A percentile compares a stretch with the other conserved stretches of the same genome.
These are phyloP conservation scores for Stegana nigrithorax DNA, from an alignment of 2,888 invertebrate species.

Conservation along the genomic window DNA sequence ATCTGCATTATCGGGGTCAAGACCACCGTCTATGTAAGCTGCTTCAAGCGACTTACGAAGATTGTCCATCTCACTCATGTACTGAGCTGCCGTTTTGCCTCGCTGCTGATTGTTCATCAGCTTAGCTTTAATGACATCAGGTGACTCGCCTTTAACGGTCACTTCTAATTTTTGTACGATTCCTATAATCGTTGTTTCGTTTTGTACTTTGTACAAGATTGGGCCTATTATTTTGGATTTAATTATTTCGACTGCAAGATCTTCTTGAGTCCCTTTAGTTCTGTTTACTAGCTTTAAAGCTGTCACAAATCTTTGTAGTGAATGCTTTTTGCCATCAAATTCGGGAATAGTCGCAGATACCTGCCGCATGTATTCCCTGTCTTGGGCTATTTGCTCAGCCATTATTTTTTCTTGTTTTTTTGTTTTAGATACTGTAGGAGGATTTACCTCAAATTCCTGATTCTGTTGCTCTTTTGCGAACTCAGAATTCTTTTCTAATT, in stretches of 20 bases:
- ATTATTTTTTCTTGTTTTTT: neutral
- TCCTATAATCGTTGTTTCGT: neutral
- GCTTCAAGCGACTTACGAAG: neutral
- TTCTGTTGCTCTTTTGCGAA: too few species aligned
- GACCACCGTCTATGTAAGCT: neutral
- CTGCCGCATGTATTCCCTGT: neutral
- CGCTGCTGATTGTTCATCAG: neutral
- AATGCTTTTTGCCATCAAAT: neutral
- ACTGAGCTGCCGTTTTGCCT: conserved; percentile 4
- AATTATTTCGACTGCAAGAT: conserved; percentile 1
- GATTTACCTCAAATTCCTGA: too few species aligned
- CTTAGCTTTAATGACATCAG: conserved; percentile 2
- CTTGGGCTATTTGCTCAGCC: neutral
- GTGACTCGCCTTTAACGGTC: neutral
- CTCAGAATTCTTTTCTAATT: too few species aligned
- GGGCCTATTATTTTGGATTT: conserved; percentile 6
- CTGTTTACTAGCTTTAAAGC: neutral
- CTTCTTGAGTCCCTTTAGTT: neutral
- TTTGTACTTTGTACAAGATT: conserved; percentile 2
- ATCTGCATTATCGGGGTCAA: too few species aligned
- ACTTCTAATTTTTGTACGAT: neutral
- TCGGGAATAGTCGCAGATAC: neutral
- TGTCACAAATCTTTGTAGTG: neutral
- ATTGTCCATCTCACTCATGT: neutral
- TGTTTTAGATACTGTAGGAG: too few species aligned